Conservation (phyloP, 1,140 invertebrate species). For the Drosophila quadrilineata region DNA sequence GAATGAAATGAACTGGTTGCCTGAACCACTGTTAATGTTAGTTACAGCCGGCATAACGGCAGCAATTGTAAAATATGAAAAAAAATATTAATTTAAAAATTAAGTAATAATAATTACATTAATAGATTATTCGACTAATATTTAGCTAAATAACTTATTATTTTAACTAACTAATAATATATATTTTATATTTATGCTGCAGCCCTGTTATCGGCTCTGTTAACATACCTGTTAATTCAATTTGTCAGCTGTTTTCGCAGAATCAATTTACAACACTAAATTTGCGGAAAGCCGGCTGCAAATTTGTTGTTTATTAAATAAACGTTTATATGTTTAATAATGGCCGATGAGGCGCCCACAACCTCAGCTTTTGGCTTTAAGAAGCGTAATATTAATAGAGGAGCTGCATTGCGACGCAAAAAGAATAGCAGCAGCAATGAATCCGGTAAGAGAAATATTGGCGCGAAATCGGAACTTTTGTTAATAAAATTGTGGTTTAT, state of each 20-base stretch:
- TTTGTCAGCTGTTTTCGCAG: no score
- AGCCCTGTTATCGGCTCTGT: not conserved
- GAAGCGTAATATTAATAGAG: slow-evolving; percentile 67
- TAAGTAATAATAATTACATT: no score
- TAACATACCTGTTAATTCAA: slow-evolving; percentile 3
- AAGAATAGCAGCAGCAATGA: slow-evolving; percentile 60
- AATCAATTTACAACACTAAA: not conserved
- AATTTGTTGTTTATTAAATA: not conserved
- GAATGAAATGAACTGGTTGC: no score
- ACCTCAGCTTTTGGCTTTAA: slow-evolving; percentile 68
- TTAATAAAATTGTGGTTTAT: not conserved
- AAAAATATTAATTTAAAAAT: no score
- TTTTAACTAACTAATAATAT: no score
- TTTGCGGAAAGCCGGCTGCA: not conserved
- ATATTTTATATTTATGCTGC: not conserved
- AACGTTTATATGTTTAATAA: not conserved
- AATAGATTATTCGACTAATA: no score
- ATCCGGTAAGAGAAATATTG: slow-evolving; percentile 44
- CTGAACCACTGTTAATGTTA: no score
- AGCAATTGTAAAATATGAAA: no score
- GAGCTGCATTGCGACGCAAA: slow-evolving; percentile 56
- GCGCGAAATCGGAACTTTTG: slow-evolving; percentile 20
- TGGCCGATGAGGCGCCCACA: slow-evolving; percentile 59
- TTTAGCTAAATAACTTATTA: no score
- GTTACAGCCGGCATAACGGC: no score